Evolutionary conservation across 1,140 invertebrate species (phyloP).

Genomic region (Achatina immaculata): DNA sequence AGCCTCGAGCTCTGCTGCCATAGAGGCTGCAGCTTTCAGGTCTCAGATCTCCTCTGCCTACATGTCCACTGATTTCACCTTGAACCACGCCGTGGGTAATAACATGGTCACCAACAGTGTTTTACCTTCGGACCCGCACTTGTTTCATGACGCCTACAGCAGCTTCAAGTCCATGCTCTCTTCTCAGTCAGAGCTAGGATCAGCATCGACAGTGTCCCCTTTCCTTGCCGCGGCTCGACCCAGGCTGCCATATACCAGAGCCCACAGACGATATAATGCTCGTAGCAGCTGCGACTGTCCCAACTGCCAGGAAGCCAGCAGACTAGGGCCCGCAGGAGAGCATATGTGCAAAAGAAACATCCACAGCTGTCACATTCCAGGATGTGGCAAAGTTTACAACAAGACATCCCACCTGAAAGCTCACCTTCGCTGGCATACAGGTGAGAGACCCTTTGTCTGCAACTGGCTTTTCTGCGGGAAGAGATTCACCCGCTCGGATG

Average conservation of each 20-base stretch:
- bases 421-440: constrained; percentile 78
- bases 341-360: constrained; percentile 92
- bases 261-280: constrained; percentile 89
- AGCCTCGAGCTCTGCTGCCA: constrained; percentile 76
- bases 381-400: constrained; percentile 95
- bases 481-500: constrained; percentile 95
- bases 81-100: constrained; percentile 83
- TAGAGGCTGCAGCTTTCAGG: constrained; percentile 62
- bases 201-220: constrained; percentile 50
- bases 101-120: constrained; percentile 79
- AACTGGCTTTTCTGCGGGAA: constrained; percentile 77
- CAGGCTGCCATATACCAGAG: constrained; percentile 75
- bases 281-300: constrained; percentile 90
- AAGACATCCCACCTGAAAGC: constrained; percentile 84
- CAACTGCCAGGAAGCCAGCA: constrained; percentile 93
- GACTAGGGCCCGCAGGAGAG: constrained; percentile 90
- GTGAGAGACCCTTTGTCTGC: constrained; percentile 79
- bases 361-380: constrained; percentile 98
- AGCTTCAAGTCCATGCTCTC: constrained; percentile 92
- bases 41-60: constrained; percentile 77
- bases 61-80: constrained; percentile 84
- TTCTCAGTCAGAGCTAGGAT: constrained; percentile 22
- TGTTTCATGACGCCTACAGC: constrained; percentile 91
- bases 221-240: constrained; percentile 53
- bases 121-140: constrained; percentile 86